Conservation (phyloP, 2,113 vertebrate genomes). For the Motacilla tschutschensis region DNA sequence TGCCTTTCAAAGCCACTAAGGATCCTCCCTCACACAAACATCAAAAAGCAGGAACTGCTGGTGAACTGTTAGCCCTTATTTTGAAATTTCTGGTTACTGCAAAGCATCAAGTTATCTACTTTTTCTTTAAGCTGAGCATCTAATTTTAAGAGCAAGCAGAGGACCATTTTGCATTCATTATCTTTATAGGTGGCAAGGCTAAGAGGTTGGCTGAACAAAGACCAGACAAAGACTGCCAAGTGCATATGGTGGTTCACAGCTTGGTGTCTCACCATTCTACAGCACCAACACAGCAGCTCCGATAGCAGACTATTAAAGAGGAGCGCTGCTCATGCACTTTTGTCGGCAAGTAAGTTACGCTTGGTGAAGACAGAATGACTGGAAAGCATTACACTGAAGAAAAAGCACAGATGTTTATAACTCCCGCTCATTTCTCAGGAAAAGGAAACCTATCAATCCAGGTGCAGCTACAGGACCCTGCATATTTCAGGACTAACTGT, state of each 20-base stretch:
- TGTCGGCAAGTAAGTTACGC: conserved; percentile 72
- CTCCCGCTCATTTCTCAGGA: conserved; percentile 45
- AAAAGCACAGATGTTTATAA: conserved; percentile 62
- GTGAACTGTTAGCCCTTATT: conserved; percentile 1
- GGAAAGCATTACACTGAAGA: conserved; percentile 48
- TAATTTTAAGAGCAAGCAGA: conserved; percentile 62
- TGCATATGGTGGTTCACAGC: conserved; percentile 77
- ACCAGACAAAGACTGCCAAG: conserved; percentile 75
- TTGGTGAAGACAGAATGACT: conserved; percentile 67
- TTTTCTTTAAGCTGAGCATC: conserved; percentile 58
- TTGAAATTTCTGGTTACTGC: conserved; percentile 11
- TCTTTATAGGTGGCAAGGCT: conserved; percentile 73
- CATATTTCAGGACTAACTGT: conserved; percentile 27
- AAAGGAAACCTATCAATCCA: conserved; percentile 37
- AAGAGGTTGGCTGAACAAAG: conserved; percentile 75
- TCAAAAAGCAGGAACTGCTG: background rate
- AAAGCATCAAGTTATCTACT: conserved; percentile 37
- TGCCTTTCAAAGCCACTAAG: background rate
- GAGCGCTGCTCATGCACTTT: conserved; percentile 70
- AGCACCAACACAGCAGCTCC: conserved; percentile 71
- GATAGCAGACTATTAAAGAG: conserved; percentile 69
- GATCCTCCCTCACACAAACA: background rate
- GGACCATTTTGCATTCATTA: conserved; percentile 69
- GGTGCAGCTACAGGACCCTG: background rate
- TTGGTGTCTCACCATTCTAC: conserved; percentile 69